phyloP scores from a whole-genome alignment of 2,113 vertebrate genomes.

The Seriola aureovittata region DNA sequence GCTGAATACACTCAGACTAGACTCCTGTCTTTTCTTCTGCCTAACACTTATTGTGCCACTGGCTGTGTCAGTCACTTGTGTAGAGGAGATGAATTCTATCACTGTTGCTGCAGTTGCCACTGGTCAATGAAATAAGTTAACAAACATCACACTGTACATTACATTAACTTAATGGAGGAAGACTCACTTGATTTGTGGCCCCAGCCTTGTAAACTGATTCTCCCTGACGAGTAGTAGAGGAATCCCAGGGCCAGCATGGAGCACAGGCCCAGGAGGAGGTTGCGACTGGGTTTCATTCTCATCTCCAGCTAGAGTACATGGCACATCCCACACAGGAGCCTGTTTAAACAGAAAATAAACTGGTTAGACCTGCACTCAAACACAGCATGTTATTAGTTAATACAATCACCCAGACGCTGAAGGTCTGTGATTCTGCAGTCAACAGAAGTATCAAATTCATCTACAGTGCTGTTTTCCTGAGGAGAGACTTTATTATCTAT shows the following conservation, averaged over 20 bases:
- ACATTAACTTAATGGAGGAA: not conserved
- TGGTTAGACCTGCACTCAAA: not conserved
- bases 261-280: conserved; percentile 90
- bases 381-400: not conserved
- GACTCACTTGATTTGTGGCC: conserved; percentile 90
- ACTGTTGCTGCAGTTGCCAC: not conserved
- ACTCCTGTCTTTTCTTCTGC: too few species aligned
- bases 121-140: not conserved
- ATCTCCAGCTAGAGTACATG: conserved; percentile 87
- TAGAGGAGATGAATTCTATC: not conserved
- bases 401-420: not conserved
- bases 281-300: conserved; percentile 90
- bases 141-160: not conserved
- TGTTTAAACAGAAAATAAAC: conserved; percentile 23
- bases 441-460: not conserved
- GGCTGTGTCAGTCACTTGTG: too few species aligned
- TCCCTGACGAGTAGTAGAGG: conserved; percentile 92
- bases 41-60: too few species aligned
- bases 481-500: not conserved
- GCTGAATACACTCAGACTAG: too few species aligned
- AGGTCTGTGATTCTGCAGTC: not conserved
- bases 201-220: conserved; percentile 89
- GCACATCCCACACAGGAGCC: conserved; percentile 18
- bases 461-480: not conserved
- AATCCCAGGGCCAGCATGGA: conserved; percentile 92